phyloP scores from a whole-genome alignment of 2,113 vertebrate genomes.

The Sphyrna mokarran region DNA sequence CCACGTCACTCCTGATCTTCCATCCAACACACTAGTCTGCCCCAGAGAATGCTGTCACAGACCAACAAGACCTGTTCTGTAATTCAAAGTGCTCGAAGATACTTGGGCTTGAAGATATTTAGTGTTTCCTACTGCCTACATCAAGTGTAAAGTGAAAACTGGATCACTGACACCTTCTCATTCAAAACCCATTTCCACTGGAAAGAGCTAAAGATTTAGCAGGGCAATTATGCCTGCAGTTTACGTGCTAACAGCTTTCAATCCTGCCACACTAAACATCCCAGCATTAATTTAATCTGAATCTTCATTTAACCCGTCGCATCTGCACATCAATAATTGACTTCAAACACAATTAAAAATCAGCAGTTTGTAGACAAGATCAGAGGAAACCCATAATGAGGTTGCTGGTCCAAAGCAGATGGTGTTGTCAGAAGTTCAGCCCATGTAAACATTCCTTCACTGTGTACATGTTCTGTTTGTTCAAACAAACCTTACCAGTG shows the following conservation, averaged over 20 bases:
- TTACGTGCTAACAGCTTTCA: neutral
- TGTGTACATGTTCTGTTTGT: neutral
- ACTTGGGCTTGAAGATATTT: neutral
- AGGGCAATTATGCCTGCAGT: neutral
- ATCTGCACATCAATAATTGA: constrained; percentile 29
- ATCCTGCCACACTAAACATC: neutral
- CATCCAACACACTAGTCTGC: constrained; percentile 26
- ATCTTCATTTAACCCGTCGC: constrained; percentile 27
- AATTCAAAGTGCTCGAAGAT: constrained; percentile 21
- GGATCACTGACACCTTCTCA: constrained; percentile 11
- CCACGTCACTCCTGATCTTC: constrained; percentile 40
- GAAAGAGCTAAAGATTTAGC: constrained; percentile 3
- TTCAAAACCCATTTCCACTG: constrained; percentile 1
- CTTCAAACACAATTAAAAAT: constrained; percentile 7
- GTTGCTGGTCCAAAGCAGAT: constrained; percentile 18
- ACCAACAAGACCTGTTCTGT: constrained; percentile 29
- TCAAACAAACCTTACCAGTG: neutral
- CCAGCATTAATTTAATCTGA: neutral
- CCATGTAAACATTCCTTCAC: neutral
- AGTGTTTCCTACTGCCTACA: neutral
- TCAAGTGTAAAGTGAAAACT: constrained; percentile 6
- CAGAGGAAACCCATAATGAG: constrained; percentile 9
- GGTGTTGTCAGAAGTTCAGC: neutral
- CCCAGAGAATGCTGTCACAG: constrained; percentile 31
- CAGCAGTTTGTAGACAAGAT: constrained; percentile 21